Base-by-base conservation (phyloP, 2,888 invertebrate genomes). In the Meiosimyza decipiens region DNA sequence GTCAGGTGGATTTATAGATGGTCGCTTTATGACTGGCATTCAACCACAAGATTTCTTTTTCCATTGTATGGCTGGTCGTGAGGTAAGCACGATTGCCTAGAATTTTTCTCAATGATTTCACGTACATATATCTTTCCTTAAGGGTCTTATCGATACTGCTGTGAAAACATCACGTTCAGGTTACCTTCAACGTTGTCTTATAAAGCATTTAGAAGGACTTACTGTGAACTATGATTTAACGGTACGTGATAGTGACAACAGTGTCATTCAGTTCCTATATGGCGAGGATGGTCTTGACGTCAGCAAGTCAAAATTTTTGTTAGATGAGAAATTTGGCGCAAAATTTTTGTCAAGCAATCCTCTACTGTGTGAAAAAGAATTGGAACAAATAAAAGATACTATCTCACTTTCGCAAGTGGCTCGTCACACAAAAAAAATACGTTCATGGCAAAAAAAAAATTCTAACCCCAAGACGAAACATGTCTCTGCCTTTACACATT, bases 41-140 rank as follows among this genome's bases (percentile, higher is more conserved):
- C 92, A 95, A 82, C 98, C 98, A 0, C 98, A 97, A 87, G 99
- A 99, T 84, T 98, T 98, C 86, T 99, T 98, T 88, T 99, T 98
- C 88, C 99, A 99, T 90, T 99, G 99, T 84, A 99, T 99, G 99
- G 99, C 99, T 71, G 99, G 99, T 71, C 91, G 99, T 87, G 99
- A 99, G 91, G 96, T 92, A 85, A 82, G 84, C 76, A 50, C 28
- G n/a, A 33, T 18, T 18, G 6, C 28, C 4, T 22, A 6, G 47
- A 52, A 15, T 51, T n/a, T 2, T 33, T 9, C 18, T 18, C n/a
- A 63, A 2, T 7, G 15, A 9, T 49, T 55, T 49, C 33, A 33
- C 7, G 2, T 28, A 18, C 7, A 1, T 28, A 28, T 57, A 50
- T 52, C 1, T 64, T 33, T 50, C 9, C 15, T 15, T 74, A 80